phyloP scores from a whole-genome alignment of 2,797 vertebrate species.

The Streptopelia turtur region DNA sequence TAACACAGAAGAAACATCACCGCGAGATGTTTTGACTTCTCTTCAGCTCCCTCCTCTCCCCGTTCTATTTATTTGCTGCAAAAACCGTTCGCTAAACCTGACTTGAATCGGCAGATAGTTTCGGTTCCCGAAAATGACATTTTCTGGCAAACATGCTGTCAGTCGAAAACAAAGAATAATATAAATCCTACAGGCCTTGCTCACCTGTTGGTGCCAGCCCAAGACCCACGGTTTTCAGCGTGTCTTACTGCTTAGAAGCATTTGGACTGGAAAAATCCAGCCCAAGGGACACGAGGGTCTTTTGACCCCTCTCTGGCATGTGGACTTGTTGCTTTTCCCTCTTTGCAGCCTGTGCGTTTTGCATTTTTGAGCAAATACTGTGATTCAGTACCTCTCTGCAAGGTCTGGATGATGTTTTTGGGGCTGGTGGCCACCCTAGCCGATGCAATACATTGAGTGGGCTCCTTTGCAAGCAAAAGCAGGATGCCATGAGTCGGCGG shows the following conservation, averaged over 20 bases:
- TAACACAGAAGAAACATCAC: slow-evolving; percentile 51
- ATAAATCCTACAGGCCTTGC: background rate
- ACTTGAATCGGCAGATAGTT: slow-evolving; percentile 57
- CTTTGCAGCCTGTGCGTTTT: background rate
- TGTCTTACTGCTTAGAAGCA: background rate
- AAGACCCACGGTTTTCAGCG: background rate
- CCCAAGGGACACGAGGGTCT: background rate
- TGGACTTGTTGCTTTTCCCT: background rate
- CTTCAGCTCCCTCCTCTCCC: background rate
- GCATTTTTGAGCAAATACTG: background rate
- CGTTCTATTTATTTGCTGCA: background rate
- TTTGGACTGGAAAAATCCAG: background rate
- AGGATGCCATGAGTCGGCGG: background rate
- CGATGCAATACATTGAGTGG: background rate
- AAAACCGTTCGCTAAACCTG: slow-evolving; percentile 51
- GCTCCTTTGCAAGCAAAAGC: background rate
- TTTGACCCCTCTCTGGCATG: rapidly evolving
- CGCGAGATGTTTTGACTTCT: slow-evolving; percentile 48
- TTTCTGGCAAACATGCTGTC: slow-evolving; percentile 17
- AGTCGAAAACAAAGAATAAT: background rate
- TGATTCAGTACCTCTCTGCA: background rate
- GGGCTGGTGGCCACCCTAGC: rapidly evolving
- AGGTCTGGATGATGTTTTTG: rapidly evolving
- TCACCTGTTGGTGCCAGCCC: background rate
- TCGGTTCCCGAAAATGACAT: slow-evolving; percentile 24